phyloP scores from a whole-genome alignment of 2,797 vertebrate species.

The Pangasius macronema region DNA sequence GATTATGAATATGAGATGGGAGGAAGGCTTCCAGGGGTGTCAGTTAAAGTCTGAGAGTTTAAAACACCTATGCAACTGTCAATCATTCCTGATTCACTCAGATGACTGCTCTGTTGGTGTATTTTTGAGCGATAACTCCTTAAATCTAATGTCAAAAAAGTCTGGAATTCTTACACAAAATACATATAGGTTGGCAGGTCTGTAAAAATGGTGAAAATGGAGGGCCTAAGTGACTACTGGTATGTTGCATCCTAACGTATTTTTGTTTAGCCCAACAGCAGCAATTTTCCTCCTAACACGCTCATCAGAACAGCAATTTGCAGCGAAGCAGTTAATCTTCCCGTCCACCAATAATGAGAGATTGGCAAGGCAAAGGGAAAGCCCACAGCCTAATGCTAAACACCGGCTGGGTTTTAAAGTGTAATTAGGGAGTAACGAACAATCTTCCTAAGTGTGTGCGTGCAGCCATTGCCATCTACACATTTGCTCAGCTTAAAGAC shows the following conservation, averaged over 20 bases:
- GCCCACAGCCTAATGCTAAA: conserved; percentile 36
- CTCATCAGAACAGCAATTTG: conserved; percentile 16
- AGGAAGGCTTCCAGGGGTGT: neutral
- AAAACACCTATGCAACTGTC: neutral
- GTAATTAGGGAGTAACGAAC: conserved; percentile 47
- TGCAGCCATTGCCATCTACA: neutral
- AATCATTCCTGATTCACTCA: neutral
- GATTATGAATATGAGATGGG: neutral
- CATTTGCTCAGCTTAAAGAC: conserved; percentile 29
- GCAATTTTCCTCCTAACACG: neutral
- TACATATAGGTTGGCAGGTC: neutral
- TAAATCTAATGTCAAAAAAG: too few relatives aligned
- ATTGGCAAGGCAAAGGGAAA: conserved; percentile 25
- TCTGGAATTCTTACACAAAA: neutral
- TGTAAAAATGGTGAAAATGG: neutral
- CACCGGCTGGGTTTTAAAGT: conserved; percentile 32
- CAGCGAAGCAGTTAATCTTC: conserved; percentile 24
- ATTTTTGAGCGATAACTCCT: neutral
- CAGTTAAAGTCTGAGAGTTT: neutral
- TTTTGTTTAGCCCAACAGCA: neutral
- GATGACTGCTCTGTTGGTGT: neutral
- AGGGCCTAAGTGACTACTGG: neutral
- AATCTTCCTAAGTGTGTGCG: conserved; percentile 37
- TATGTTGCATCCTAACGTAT: conserved; percentile 4
- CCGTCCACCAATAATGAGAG: conserved; percentile 27